A percentile compares a stretch with the other conserved stretches of the same genome.
Evolutionary conservation across 2,888 invertebrate genomes (phyloP).

Genomic region (Drepana falcataria): DNA sequence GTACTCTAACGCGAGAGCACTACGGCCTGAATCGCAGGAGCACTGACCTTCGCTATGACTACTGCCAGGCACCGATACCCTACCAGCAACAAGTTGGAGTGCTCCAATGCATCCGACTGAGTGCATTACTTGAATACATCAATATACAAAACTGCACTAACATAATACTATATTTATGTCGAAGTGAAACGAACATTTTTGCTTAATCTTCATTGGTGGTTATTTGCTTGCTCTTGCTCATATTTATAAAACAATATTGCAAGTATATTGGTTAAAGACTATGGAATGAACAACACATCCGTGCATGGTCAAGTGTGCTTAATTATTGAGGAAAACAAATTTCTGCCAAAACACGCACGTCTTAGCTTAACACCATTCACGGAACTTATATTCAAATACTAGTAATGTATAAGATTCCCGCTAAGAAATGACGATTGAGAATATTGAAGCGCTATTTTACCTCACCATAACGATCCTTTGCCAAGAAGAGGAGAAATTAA

Average conservation of each 20-base stretch:
- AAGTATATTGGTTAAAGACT: too few relatives aligned
- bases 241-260: too few relatives aligned
- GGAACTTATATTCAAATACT: too few relatives aligned
- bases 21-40: slow-evolving; percentile 70
- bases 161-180: slow-evolving; percentile 17
- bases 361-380: too few relatives aligned
- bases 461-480: slow-evolving; percentile 57
- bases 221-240: too few relatives aligned
- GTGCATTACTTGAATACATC: slow-evolving; percentile 40
- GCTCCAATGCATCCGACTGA: slow-evolving; percentile 44
- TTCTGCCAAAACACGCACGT: too few relatives aligned
- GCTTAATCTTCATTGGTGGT: background rate
- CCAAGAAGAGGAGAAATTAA: slow-evolving; percentile 21
- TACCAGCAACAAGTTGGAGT: slow-evolving; percentile 37
- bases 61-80: slow-evolving; percentile 32
- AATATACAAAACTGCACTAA: slow-evolving; percentile 17
- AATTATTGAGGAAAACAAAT: too few relatives aligned
- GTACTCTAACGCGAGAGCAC: slow-evolving; percentile 64
- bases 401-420: too few relatives aligned
- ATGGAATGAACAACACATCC: too few relatives aligned
- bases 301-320: too few relatives aligned
- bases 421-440: too few relatives aligned
- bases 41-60: slow-evolving; percentile 64
- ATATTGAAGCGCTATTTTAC: slow-evolving; percentile 8
- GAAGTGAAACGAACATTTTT: slow-evolving; percentile 15